Evolutionary conservation across 2,797 vertebrate genomes (phyloP), one percentile per base, ranked within the genome.

Genomic region (Tokudaia tokunoshimensis): DNA sequence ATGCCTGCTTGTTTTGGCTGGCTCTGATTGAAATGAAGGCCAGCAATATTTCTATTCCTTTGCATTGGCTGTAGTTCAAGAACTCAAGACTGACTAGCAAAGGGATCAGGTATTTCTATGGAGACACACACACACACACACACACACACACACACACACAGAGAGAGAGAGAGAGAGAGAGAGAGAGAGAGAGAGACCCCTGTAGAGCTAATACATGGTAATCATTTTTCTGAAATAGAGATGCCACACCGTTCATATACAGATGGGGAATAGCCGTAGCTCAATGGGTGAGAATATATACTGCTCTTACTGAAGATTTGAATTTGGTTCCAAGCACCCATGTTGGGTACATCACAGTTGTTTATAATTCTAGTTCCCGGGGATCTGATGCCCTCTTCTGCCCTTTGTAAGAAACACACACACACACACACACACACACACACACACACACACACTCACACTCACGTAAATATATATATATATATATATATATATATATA

Each of bases 1-100:
- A 12, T 24, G 95, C 80, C 91, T 26, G 96, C 95, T 97, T 97
- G 59, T 96, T 94, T 98, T 97, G 97, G 98, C 97, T 91, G 80
- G 37, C 26, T 89, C 79, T 79, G 22, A 79, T 2, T 22, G 87
- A 96, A 74, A 26, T 34, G 6, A 52, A 31, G 44, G 97, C 96
- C 97, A 98, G 96, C 78, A 67, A 87, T 95, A 91, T 97, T 97
- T 96, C 96, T 92, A 63, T 89, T 95, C 72, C 92, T 97, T 89
- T 89, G 83, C 26, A 78, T 91, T 98, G 97, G 97, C 94, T 88
- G 29, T 65, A 96, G 86, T 95, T 97, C 96, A 96, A 95, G 87
- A 41, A 76, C 96, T 95, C 34, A 74, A 84, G 85, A 72, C 7
- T 72, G 37, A 94, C 95, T 7, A 90, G 83, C 95, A 93, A 94